A percentile compares a stretch with the other conserved stretches of the same genome.
phyloP scores from a whole-genome alignment of 2,888 invertebrate species.

The Druceiella hillmani region DNA sequence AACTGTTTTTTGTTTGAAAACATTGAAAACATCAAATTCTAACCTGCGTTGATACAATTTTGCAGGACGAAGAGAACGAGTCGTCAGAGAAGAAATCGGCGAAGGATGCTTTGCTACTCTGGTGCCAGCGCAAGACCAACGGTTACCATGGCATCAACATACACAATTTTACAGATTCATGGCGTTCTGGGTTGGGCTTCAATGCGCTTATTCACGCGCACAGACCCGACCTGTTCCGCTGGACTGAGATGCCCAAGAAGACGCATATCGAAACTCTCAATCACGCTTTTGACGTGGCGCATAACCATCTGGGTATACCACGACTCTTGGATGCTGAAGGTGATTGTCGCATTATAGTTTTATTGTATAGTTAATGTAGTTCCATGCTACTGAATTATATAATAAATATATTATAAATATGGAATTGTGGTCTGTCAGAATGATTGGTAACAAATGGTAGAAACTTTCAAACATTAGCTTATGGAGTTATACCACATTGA shows the following conservation, averaged over 20 bases:
- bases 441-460: neutral
- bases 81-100: slow-evolving; percentile 98
- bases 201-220: slow-evolving; percentile 98
- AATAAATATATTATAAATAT: no score
- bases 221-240: slow-evolving; percentile 91
- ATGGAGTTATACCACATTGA: no score
- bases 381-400: no score
- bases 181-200: slow-evolving; percentile 96
- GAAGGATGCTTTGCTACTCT: slow-evolving; percentile 94
- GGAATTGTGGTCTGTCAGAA: neutral
- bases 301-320: slow-evolving; percentile 89
- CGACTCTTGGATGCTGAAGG: slow-evolving; percentile 91
- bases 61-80: slow-evolving; percentile 89
- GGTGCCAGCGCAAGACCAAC: slow-evolving; percentile 98
- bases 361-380: no score
- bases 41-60: no score
- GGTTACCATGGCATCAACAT: slow-evolving; percentile 89
- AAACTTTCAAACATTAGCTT: no score
- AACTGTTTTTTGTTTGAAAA: no score
- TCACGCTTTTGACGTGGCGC: slow-evolving; percentile 95
- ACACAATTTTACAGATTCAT: slow-evolving; percentile 87
- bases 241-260: slow-evolving; percentile 68
- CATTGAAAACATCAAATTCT: no score
- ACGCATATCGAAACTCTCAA: slow-evolving; percentile 94
- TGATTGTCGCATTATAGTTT: no score